These are phyloP conservation scores for Dasyprocta punctata DNA, from an alignment of 2,113 vertebrate genomes.

Conservation along the genomic window DNA sequence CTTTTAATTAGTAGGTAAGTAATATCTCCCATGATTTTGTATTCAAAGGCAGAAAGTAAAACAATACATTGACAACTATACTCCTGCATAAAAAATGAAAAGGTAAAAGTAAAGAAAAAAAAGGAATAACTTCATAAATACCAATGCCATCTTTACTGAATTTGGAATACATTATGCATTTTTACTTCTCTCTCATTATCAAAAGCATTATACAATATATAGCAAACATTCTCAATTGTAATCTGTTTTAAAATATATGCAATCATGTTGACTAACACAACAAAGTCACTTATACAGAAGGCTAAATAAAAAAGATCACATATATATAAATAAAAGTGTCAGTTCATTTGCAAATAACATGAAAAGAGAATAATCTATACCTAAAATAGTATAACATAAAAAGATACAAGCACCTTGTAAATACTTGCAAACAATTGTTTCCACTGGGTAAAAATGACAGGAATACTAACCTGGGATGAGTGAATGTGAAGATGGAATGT, in stretches of 20 bases:
- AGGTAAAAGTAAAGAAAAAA: background rate
- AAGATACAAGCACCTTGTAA: background rate
- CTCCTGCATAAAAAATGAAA: background rate
- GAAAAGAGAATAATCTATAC: background rate
- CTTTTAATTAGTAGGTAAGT: background rate
- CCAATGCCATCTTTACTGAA: background rate
- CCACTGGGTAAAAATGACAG: no score
- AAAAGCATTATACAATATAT: background rate
- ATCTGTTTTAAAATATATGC: background rate
- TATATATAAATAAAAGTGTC: background rate
- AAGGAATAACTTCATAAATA: background rate
- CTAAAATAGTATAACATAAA: background rate
- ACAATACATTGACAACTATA: background rate
- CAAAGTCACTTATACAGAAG: background rate
- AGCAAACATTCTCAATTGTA: background rate
- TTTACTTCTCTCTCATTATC: background rate
- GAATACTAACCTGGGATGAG: background rate
- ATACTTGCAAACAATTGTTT: background rate
- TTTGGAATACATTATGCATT: background rate
- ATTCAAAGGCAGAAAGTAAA: background rate
- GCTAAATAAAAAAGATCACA: background rate
- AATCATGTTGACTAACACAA: background rate
- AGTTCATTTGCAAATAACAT: background rate
- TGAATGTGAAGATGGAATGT: background rate
- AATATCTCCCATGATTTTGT: background rate